Evolutionary conservation across 2,888 invertebrate species (phyloP), one percentile per base, ranked within the genome.

Genomic region (Mythimna vitellina): DNA sequence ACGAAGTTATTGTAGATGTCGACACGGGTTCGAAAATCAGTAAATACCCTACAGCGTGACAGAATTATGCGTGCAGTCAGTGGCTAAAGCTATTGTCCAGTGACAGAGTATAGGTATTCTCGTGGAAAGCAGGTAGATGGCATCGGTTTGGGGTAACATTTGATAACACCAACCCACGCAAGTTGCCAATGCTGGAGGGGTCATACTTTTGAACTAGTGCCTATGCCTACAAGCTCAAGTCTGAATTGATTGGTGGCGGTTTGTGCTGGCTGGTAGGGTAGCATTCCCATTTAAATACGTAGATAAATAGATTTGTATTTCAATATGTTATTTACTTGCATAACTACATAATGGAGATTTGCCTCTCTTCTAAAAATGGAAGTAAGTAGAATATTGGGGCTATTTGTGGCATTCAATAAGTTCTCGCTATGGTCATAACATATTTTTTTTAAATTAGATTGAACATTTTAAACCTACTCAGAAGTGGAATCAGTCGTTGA

Each of bases 1-100:
- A 25, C 1, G 8, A 22, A 35, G 32, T 35, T 35, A 46, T 12
- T 42, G 7, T 62, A 74, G 70, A 74, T 74, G 78, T 69, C 78
- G 61, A 51, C 57, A 76, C 57, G 58, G 0, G 32, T 35, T 8
- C 22, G 14, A 10, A 57, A 57, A 46, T 9, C 12, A 25, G 25
- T 46, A 38, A 14, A 9, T 22, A 38, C 4, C 14, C 4, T 4
- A 10, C 6, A 32, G 17, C 29, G 6, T 25, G 10, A 17, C 7
- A 61, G 22, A 14, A 54, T 29, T 4, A 42, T 42, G 42, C 1
- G 12, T 42, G 57, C 20, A 58, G n/a, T n/a, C n/a, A n/a, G n/a
- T 6, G 10, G 10, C 1, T 56, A 56, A 29, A 56, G 5, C 29
- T 57, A 10, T 32, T 10, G 32, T 57, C 32, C 20, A 20, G 8